Conservation (phyloP, 1,140 invertebrate genomes). For the Neodiprion fabricii region DNA sequence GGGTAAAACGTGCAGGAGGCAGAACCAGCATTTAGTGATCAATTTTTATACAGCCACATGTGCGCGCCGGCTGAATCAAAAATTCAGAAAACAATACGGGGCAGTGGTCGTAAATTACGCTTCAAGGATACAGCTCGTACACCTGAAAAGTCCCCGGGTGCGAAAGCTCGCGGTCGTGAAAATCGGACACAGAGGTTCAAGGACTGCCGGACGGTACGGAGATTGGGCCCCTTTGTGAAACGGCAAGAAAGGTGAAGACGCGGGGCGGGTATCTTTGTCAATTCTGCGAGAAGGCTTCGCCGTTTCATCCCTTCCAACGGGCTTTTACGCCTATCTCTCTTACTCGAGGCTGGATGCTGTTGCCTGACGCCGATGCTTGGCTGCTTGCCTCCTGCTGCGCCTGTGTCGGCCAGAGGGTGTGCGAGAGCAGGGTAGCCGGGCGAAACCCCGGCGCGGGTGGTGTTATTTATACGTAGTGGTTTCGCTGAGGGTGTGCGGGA, state of each 20-base stretch:
- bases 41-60: too few relatives aligned
- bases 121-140: too few relatives aligned
- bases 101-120: too few relatives aligned
- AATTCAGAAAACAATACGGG: too few relatives aligned
- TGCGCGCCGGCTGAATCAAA: too few relatives aligned
- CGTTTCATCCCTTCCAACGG: conserved; percentile 43
- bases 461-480: conserved; percentile 51
- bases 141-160: too few relatives aligned
- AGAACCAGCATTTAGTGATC: too few relatives aligned
- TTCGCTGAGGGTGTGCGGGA: conserved; percentile 43
- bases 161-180: too few relatives aligned
- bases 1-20: too few relatives aligned
- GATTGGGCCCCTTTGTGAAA: too few relatives aligned
- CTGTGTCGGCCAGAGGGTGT: conserved; percentile 11
- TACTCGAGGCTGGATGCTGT: conserved; percentile 15
- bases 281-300: conserved; percentile 42
- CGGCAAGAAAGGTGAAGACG: background rate
- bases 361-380: background rate
- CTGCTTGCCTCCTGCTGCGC: conserved; percentile 23
- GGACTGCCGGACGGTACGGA: too few relatives aligned
- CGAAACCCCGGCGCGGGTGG: conserved; percentile 40
- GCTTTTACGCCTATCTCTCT: conserved; percentile 41
- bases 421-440: conserved; percentile 28
- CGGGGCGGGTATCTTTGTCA: conserved; percentile 38
- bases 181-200: too few relatives aligned